phyloP scores from a whole-genome alignment of 2,888 invertebrate genomes.

The Agonopterix alstromeriana region DNA sequence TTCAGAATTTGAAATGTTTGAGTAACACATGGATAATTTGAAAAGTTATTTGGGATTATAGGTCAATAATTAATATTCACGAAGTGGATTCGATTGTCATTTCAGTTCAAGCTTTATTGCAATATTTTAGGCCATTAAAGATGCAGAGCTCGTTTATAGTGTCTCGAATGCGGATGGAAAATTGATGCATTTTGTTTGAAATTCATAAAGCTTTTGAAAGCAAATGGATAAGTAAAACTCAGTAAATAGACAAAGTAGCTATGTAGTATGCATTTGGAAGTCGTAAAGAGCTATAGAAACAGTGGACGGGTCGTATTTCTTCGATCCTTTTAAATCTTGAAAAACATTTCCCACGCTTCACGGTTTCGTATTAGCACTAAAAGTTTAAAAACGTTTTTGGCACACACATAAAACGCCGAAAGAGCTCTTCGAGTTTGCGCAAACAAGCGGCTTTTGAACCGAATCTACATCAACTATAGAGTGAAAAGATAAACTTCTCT shows the following conservation, averaged over 20 bases:
- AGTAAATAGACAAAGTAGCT: background rate
- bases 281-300: conserved; percentile 4
- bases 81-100: too few relatives aligned
- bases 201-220: too few relatives aligned
- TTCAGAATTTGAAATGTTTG: too few relatives aligned
- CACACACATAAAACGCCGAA: conserved; percentile 28
- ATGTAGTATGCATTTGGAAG: conserved; percentile 1
- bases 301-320: conserved; percentile 5
- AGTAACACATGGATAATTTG: too few relatives aligned
- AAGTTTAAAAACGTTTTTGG: conserved; percentile 36
- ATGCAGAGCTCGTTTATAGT: too few relatives aligned
- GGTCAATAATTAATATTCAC: too few relatives aligned
- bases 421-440: conserved; percentile 32
- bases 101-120: too few relatives aligned
- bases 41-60: too few relatives aligned
- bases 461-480: conserved; percentile 26
- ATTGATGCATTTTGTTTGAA: too few relatives aligned
- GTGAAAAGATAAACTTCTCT: background rate
- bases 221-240: too few relatives aligned
- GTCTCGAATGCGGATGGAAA: too few relatives aligned
- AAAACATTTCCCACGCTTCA: conserved; percentile 19
- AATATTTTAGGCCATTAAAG: too few relatives aligned
- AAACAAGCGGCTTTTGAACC: conserved; percentile 33
- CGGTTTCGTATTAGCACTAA: conserved; percentile 18
- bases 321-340: conserved; percentile 15